Conservation (phyloP, 2,113 vertebrate genomes). For the Protobothrops mucrosquamatus region DNA sequence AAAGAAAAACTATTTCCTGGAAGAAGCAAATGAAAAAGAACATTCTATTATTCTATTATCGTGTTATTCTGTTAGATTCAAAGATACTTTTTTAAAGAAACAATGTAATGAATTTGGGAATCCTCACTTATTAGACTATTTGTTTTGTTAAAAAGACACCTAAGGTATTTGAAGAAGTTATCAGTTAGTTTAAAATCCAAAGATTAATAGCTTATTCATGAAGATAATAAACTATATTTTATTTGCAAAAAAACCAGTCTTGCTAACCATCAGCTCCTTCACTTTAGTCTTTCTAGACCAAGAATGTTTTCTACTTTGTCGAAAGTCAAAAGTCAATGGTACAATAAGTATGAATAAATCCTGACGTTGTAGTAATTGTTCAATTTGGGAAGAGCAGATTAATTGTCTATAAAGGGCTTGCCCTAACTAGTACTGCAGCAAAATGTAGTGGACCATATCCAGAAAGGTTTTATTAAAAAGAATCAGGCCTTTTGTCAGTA, state of each 20-base stretch:
- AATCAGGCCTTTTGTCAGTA: not conserved
- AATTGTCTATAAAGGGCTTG: slow-evolving; percentile 29
- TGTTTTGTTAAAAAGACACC: not conserved
- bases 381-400: slow-evolving; percentile 32
- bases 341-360: slow-evolving; percentile 28
- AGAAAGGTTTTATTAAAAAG: slow-evolving; percentile 21
- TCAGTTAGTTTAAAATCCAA: no score
- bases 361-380: slow-evolving; percentile 29
- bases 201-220: no score
- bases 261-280: slow-evolving; percentile 15
- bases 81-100: not conserved
- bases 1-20: not conserved
- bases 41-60: not conserved
- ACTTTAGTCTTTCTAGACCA: slow-evolving; percentile 14
- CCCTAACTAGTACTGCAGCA: slow-evolving; percentile 14
- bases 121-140: not conserved
- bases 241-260: not conserved
- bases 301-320: slow-evolving; percentile 9
- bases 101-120: no score
- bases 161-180: no score
- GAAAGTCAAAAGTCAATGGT: slow-evolving; percentile 30
- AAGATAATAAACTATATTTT: no score
- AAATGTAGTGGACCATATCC: slow-evolving; percentile 14
- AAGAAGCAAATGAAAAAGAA: not conserved
- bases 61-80: not conserved